A percentile compares a stretch with the other conserved stretches of the same genome.
Conservation (phyloP, 2,113 vertebrate species). For the Ceuthmochares aereus region DNA sequence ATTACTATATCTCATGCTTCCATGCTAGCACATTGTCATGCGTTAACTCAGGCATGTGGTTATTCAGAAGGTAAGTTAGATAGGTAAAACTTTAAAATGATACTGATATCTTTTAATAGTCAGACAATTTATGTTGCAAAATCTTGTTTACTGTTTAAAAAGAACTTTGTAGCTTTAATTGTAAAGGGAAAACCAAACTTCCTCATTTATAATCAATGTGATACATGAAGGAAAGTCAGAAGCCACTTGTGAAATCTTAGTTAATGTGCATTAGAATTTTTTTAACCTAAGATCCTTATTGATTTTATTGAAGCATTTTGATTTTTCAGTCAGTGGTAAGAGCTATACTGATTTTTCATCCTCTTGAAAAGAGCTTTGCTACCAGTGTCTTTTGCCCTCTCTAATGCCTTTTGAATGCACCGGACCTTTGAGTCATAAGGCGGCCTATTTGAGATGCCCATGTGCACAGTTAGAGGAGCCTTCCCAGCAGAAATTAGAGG, state of each 20-base stretch:
- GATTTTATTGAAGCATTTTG: neutral
- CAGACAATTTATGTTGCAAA: neutral
- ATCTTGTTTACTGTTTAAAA: neutral
- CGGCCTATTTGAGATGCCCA: neutral
- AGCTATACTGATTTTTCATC: neutral
- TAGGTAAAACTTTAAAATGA: neutral
- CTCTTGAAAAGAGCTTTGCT: neutral
- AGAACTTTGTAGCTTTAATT: neutral
- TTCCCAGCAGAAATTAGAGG: neutral
- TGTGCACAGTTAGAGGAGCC: neutral
- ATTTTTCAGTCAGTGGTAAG: neutral
- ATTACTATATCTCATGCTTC: conserved; percentile 88
- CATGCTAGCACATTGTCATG: conserved; percentile 91
- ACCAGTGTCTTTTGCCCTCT: neutral
- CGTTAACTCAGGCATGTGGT: conserved; percentile 91
- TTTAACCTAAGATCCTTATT: neutral
- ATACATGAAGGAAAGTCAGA: neutral
- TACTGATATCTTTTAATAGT: neutral
- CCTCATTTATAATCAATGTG: neutral
- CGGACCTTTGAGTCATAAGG: neutral
- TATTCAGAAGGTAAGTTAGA: conserved; percentile 89
- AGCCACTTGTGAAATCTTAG: neutral
- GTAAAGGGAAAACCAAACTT: neutral
- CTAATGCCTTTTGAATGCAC: neutral
- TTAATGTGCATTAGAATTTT: neutral